Evolutionary conservation across 2,888 invertebrate genomes (phyloP), one percentile per base, ranked within the genome.

Genomic region (Idaea dimidiata): DNA sequence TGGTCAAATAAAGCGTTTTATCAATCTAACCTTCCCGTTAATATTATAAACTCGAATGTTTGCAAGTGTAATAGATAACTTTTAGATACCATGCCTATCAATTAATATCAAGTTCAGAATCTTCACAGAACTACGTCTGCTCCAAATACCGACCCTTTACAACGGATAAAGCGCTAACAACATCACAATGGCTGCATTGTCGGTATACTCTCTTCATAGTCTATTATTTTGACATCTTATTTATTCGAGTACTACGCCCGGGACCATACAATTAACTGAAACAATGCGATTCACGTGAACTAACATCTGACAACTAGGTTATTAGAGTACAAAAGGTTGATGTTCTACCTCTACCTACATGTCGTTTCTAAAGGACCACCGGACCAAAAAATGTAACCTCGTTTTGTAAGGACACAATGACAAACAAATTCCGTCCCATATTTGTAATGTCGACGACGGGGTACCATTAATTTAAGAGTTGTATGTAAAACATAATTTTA

Each of bases 181-280:
- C 43, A 43, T 43, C 43, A 43, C 43, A 43, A 43, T 43, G 43
- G 43, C 43, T 43, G 43, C 24, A 58, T 64, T 64, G 57, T 64
- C 59, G 62, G 62, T 66, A 65, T 58, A 60, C 60, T 64, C 63
- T 58, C 59, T 59, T 64, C 63, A 64, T 60, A 63, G 59, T 65
- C 63, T 58, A 66, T 66, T 66, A 67, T 64, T 69, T 66, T 56
- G 62, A 62, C 63, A 59, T 59, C 58, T 61, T 64, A 64, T 68
- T 64, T 64, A 68, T 66, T 63, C 57, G 62, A 62, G 58, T 59
- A 43, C 43, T 43, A 7, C 7, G 54, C 63, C 3, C 54, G 62
- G 62, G 62, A 62, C 60, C 33, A 57, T 59, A 66, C 64, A 65
- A 68, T 70, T 66, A 68, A 62, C 62, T 59, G n/a, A 66, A 70